A percentile compares a stretch with the other conserved stretches of the same genome.
These are phyloP conservation scores for Emydocephalus ijimae DNA, from an alignment of 2,113 vertebrate species.

Conservation along the genomic window DNA sequence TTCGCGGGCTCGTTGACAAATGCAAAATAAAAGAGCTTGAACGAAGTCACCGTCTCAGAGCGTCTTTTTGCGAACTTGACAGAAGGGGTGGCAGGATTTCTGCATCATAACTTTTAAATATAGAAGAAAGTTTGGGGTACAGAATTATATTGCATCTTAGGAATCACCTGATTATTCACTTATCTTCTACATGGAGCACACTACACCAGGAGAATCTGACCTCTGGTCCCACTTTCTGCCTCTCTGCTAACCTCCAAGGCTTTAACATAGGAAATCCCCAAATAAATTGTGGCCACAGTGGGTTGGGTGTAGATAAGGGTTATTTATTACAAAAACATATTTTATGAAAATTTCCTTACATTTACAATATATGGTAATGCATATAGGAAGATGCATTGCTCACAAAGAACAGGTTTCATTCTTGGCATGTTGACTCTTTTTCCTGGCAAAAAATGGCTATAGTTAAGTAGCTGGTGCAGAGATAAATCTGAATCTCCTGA, in stretches of 20 bases:
- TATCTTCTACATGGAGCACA: background rate
- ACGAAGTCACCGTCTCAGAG: no score
- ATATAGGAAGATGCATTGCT: background rate
- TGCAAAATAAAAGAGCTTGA: no score
- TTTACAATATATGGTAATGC: background rate
- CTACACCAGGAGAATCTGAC: background rate
- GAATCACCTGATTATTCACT: background rate
- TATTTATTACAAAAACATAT: background rate
- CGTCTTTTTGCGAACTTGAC: no score
- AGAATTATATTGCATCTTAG: background rate
- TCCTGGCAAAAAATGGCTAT: constrained; percentile 2
- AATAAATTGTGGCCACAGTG: background rate
- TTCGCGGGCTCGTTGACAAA: no score
- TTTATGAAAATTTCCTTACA: background rate
- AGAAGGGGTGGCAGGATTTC: background rate
- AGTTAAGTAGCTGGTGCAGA: constrained; percentile 24
- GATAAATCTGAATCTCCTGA: constrained; percentile 29
- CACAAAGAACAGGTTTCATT: background rate
- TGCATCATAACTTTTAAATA: background rate
- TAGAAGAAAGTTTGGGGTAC: background rate
- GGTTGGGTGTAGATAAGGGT: background rate
- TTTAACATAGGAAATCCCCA: background rate
- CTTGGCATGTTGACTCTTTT: background rate
- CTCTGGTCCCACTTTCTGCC: background rate
- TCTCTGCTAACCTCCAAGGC: background rate